Evolutionary conservation across 2,113 vertebrate genomes (phyloP), one percentile per base, ranked within the genome.

Genomic region (Prochilodus magdalenae): DNA sequence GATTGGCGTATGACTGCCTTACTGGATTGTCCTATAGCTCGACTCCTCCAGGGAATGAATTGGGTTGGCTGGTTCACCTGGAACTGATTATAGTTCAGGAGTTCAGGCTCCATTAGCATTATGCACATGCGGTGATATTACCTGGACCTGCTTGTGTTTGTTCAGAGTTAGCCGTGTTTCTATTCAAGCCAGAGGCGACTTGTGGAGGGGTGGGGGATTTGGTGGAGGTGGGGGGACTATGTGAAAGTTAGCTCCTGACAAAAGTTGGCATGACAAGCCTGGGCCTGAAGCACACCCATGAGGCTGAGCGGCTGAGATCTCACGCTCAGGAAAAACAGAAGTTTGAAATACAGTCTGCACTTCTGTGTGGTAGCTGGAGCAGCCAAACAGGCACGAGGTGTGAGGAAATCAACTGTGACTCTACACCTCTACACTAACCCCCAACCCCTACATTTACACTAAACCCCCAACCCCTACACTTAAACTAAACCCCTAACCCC

Each of bases 121-220:
- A 69, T 40, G 66, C 18, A 40, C 22, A 40, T 33, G 63, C 5
- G 20, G 7, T 30, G 3, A 20, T n/a, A 8, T 20, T 40, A 11
- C 40, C 36, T 69, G 4, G 5, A 0, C 10, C 51, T 15, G 20
- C 63, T 18, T 63, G 12, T 30, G 30, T 33, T 66, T 15, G 7
- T 30, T 30, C 16, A 20, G 6, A 12, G 63, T 66, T 30, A 29
- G 62, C 24, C 40, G 66, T 40, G 22, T 22, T 69, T 69, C 66
- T 69, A 22, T 36, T 40, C 33, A 69, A 22, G 66, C 33, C 30
- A 69, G 66, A 69, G 18, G 66, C 65, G 65, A 67, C 16, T 67
- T 1, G 29, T n/a, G 66, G 2, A 20, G 63, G 14, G 26, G 15
- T 0, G 27, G 27, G 24, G 14, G 63, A 7, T 27, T 6, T 36